Evolutionary conservation across 2,797 vertebrate species (phyloP).

Genomic region (Propithecus deckenii): DNA sequence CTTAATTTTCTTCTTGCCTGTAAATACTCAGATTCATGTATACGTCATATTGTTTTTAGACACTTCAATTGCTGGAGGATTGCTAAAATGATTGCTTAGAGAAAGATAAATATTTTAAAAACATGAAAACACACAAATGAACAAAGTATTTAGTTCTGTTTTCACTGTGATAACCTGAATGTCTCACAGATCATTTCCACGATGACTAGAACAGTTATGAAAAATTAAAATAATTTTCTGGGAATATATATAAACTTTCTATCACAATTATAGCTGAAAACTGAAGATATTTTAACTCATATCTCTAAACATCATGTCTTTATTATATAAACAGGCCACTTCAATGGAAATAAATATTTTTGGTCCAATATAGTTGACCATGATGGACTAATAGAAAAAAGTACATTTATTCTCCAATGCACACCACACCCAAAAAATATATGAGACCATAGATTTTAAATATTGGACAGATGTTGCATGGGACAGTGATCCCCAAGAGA

Average conservation of each 20-base stretch:
- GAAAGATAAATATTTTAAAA: background rate
- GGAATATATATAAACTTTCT: background rate
- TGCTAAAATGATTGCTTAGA: background rate
- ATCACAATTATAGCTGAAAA: background rate
- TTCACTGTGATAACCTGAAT: background rate
- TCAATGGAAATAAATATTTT: background rate
- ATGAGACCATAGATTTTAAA: background rate
- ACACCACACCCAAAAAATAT: background rate
- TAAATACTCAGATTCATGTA: background rate
- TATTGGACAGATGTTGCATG: no score
- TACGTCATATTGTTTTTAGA: background rate
- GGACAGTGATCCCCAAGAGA: background rate
- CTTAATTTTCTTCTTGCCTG: background rate
- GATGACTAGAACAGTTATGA: background rate
- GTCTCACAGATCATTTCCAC: background rate
- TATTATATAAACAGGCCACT: background rate
- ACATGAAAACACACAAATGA: background rate
- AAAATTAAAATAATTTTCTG: background rate
- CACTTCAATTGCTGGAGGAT: background rate
- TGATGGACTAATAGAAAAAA: background rate
- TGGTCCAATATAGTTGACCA: background rate
- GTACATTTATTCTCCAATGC: background rate
- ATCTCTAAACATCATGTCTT: background rate
- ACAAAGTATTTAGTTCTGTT: background rate
- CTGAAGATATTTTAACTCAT: background rate